These are phyloP conservation scores for Lucifuga dentata DNA, from an alignment of 2,113 vertebrate species.

Conservation along the genomic window DNA sequence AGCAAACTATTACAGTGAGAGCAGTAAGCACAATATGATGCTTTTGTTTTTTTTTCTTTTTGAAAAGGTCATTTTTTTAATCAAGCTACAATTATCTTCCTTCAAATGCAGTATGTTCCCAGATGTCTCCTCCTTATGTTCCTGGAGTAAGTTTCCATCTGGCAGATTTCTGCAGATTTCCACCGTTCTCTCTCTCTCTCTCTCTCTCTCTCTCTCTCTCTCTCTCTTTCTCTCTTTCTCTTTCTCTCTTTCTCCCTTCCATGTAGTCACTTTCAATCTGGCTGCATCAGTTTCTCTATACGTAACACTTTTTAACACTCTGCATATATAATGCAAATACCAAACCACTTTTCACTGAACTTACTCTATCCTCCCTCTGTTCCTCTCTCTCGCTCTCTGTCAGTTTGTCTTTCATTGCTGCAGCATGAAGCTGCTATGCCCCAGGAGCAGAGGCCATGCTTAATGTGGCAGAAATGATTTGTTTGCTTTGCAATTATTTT, in stretches of 20 bases:
- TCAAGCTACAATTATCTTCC: constrained; percentile 65
- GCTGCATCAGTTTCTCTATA: constrained; percentile 69
- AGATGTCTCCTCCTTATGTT: constrained; percentile 74
- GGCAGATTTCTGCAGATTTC: constrained; percentile 51
- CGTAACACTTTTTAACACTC: constrained; percentile 74
- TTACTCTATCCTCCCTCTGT: constrained; percentile 36
- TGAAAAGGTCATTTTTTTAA: constrained; percentile 51
- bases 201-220: constrained; percentile 8
- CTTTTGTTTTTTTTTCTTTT: constrained; percentile 51
- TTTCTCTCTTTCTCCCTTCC: constrained; percentile 41
- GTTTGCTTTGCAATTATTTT: constrained; percentile 99
- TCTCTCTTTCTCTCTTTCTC: constrained; percentile 16
- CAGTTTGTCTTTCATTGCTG: constrained; percentile 60
- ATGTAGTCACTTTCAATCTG: constrained; percentile 77
- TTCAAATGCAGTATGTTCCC: constrained; percentile 61
- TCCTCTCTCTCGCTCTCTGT: constrained; percentile 24
- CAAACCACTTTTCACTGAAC: constrained; percentile 62
- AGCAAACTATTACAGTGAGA: constrained; percentile 10
- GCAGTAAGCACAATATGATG: constrained; percentile 12
- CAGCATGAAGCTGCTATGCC: constrained; percentile 78
- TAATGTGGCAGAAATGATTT: constrained; percentile 93
- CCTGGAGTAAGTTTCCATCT: constrained; percentile 74
- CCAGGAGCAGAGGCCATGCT: constrained; percentile 84
- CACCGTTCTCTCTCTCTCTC: no score
- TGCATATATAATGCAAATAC: constrained; percentile 77